Percentiles rank a stretch among this genome's conserved stretches.
Conservation (phyloP, 2,888 invertebrate species). For the Meandrusa payeni region DNA sequence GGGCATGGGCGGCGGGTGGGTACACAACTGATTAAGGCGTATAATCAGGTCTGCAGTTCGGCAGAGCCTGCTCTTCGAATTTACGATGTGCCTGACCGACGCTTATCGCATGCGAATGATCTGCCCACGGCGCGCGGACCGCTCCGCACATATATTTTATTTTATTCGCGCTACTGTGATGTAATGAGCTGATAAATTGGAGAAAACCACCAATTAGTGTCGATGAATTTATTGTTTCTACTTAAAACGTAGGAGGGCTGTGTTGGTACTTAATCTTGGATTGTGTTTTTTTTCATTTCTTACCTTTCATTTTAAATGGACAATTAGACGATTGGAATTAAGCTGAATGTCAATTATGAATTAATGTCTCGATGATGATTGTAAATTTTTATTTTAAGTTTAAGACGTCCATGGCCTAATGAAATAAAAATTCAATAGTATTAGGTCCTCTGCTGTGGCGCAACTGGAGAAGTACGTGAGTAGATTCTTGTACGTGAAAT, state of each 20-base stretch:
- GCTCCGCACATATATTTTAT: conserved; percentile 79
- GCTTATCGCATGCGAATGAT: conserved; percentile 80
- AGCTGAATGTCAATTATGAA: conserved; percentile 49
- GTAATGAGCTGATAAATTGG: conserved; percentile 81
- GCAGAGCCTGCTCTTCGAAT: conserved; percentile 76
- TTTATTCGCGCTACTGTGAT: conserved; percentile 81
- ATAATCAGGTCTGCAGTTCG: conserved; percentile 78
- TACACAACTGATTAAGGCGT: conserved; percentile 70
- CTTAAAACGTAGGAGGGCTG: conserved; percentile 79
- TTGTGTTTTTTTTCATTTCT: conserved; percentile 65
- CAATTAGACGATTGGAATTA: conserved; percentile 57
- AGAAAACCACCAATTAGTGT: conserved; percentile 82
- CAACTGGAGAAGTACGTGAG: too few species aligned
- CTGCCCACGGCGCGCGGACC: conserved; percentile 74
- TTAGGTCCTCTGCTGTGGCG: too few species aligned
- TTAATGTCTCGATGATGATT: conserved; percentile 40
- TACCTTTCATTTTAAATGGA: conserved; percentile 58
- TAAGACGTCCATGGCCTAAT: too few species aligned
- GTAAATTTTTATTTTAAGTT: too few species aligned
- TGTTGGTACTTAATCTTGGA: conserved; percentile 70
- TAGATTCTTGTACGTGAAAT: too few species aligned
- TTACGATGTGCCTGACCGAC: conserved; percentile 80
- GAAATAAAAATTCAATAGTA: too few species aligned
- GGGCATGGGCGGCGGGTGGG: conserved; percentile 44
- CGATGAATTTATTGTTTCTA: conserved; percentile 81